Base-by-base conservation (phyloP, 2,888 invertebrate genomes). In the Phytoseiulus persimilis region DNA sequence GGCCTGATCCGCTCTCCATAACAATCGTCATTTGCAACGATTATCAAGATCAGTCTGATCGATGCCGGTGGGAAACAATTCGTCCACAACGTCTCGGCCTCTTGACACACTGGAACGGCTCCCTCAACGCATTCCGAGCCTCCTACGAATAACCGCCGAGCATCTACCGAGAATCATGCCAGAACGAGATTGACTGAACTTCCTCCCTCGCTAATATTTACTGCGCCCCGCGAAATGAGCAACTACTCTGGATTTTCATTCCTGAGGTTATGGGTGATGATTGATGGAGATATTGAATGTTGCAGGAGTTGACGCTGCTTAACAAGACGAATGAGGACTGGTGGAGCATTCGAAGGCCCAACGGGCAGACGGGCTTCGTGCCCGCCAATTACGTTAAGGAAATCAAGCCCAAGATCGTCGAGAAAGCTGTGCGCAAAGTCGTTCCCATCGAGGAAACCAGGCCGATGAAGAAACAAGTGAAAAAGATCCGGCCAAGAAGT, bases 261-360 rank as follows among this genome's bases (percentile, higher is more conserved):
- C 9, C 9, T 39, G 39, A n/a, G n/a, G n/a, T n/a, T n/a, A n/a
- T n/a, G n/a, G n/a, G 6, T 46, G 46, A 46, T 46, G 9, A 46
- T 46, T 11, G 14, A 46, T 46, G 9, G 46, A 11, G 14, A 46
- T 46, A 46, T 11, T 46, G 14, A 6, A 46, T 65, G 1, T 65
- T 23, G 23, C 92, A 94, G 93, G 94, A 95, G 0, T 96, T 99
- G 96, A 95, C 97, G 92, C 94, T 99, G 0, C 94, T 99, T 91
- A 97, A 96, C 92, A 97, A 97, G 93, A 98, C 97, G 11, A 99
- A 98, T 93, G 95, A 96, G 0, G 99, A 99, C 93, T 99, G 99
- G 99, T 99, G 99, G 99, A 97, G 97, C 92, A 96, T 98, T n/a
- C 94, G 97, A 28, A 97, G 97, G 93, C 95, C 95, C 0, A 97